phyloP scores from a whole-genome alignment of 2,797 vertebrate species.

The Rhodeus uyekii region DNA sequence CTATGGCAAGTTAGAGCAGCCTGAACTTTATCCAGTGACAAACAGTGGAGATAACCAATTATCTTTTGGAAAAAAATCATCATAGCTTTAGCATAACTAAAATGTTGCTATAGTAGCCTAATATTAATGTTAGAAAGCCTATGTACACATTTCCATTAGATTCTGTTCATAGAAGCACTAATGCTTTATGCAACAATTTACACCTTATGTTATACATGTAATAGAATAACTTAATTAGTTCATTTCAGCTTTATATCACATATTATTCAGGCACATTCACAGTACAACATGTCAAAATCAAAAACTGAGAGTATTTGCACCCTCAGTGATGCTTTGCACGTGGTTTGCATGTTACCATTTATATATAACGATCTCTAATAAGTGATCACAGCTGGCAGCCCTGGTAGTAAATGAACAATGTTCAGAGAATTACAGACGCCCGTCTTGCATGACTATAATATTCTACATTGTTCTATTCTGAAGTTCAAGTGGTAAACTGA shows the following conservation, averaged over 20 bases:
- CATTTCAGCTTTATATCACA: no score
- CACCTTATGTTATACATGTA: neutral
- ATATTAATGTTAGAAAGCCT: no score
- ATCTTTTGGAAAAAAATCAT: neutral
- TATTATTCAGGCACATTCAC: no score
- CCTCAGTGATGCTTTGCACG: constrained; percentile 12
- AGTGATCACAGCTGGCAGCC: constrained; percentile 5
- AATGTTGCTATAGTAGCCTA: no score
- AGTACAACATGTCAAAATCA: no score
- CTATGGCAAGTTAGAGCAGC: neutral
- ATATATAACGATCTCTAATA: constrained; percentile 33
- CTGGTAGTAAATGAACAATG: constrained; percentile 35
- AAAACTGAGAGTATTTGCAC: no score
- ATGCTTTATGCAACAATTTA: neutral
- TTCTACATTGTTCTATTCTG: neutral
- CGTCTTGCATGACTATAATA: neutral
- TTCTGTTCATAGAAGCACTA: neutral
- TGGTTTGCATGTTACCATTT: constrained; percentile 47
- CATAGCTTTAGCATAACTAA: neutral
- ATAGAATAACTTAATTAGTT: no score
- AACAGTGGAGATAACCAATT: neutral
- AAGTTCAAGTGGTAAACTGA: neutral
- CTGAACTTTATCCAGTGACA: neutral
- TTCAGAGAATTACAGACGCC: constrained; percentile 5
- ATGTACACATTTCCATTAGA: neutral